Percentiles rank a stretch among this genome's conserved stretches.
phyloP scores from a whole-genome alignment of 2,888 invertebrate genomes.

The Girardia tigrina region DNA sequence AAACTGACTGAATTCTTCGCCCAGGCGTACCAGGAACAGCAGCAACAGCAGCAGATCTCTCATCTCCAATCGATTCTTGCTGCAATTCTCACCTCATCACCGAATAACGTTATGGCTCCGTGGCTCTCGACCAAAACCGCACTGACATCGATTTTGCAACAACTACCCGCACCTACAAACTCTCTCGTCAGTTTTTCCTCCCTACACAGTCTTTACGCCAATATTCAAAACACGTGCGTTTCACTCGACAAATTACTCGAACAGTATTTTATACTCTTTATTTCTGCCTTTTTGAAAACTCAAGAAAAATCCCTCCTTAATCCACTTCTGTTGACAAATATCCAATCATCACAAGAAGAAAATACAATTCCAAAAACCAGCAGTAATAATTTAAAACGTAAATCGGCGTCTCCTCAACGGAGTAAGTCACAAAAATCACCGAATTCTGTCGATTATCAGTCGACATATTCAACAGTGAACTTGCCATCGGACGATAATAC shows the following conservation, averaged over 20 bases:
- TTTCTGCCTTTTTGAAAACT: slow-evolving; percentile 17
- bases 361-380: background rate
- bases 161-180: background rate
- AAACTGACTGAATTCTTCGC: background rate
- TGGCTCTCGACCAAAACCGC: background rate
- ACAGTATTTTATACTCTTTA: slow-evolving; percentile 2
- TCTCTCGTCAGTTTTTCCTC: slow-evolving; percentile 12
- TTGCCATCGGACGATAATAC: slow-evolving; percentile 6
- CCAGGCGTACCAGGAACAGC: slow-evolving; percentile 6
- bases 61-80: slow-evolving; percentile 15
- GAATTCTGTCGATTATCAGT: background rate
- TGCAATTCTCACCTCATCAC: slow-evolving; percentile 12
- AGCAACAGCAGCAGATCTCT: slow-evolving; percentile 9
- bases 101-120: slow-evolving; percentile 14
- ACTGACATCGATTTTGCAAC: slow-evolving; percentile 2
- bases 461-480: background rate
- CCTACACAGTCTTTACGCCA: slow-evolving; percentile 12
- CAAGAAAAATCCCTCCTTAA: slow-evolving; percentile 1
- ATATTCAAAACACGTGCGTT: slow-evolving; percentile 1
- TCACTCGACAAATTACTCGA: slow-evolving; percentile 16
- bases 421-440: background rate
- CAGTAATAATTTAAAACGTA: background rate
- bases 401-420: background rate
- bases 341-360: background rate
- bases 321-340: background rate